These are phyloP conservation scores for Scaptomyza hsui DNA, from an alignment of 1,140 invertebrate genomes.

Conservation along the genomic window DNA sequence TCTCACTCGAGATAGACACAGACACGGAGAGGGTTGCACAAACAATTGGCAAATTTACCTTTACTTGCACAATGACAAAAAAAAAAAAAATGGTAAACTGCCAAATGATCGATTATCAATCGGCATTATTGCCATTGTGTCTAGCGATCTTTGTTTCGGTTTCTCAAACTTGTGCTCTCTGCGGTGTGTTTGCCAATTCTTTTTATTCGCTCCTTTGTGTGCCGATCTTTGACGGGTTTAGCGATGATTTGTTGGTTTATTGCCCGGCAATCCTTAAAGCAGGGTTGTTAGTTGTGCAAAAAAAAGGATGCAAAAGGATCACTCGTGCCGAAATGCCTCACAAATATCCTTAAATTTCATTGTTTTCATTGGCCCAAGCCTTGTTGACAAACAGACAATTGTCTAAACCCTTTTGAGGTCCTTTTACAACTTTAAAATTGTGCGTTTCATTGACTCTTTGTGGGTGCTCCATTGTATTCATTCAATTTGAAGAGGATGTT, in stretches of 20 bases:
- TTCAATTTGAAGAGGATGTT: slow-evolving; percentile 22
- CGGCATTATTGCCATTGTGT: slow-evolving; percentile 25
- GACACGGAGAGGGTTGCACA: slow-evolving; percentile 28
- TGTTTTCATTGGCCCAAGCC: slow-evolving; percentile 31
- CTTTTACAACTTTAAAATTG: slow-evolving; percentile 19
- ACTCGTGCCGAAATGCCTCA: slow-evolving; percentile 70
- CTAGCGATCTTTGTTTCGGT: slow-evolving; percentile 28
- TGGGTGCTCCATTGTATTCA: slow-evolving; percentile 51
- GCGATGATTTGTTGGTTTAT: slow-evolving; percentile 80
- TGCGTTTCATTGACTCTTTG: slow-evolving; percentile 51
- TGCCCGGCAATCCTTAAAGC: slow-evolving; percentile 52
- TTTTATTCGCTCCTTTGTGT: slow-evolving; percentile 26
- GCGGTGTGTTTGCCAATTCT: slow-evolving; percentile 77
- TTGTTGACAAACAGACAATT: slow-evolving; percentile 63
- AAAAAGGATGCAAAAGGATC: slow-evolving; percentile 22
- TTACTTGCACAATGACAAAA: slow-evolving; percentile 33
- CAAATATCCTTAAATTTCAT: slow-evolving; percentile 47
- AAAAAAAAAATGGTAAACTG: slow-evolving; percentile 56
- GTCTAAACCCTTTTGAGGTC: slow-evolving; percentile 36
- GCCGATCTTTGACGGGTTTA: slow-evolving; percentile 42
- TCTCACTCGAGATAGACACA: not conserved
- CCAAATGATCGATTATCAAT: slow-evolving; percentile 80
- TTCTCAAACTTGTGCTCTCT: slow-evolving; percentile 32
- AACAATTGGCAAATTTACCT: slow-evolving; percentile 33
- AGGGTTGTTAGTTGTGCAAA: slow-evolving; percentile 24